Evolutionary conservation across 2,113 vertebrate genomes (phyloP).

Genomic region (Potamarius usumacintae): DNA sequence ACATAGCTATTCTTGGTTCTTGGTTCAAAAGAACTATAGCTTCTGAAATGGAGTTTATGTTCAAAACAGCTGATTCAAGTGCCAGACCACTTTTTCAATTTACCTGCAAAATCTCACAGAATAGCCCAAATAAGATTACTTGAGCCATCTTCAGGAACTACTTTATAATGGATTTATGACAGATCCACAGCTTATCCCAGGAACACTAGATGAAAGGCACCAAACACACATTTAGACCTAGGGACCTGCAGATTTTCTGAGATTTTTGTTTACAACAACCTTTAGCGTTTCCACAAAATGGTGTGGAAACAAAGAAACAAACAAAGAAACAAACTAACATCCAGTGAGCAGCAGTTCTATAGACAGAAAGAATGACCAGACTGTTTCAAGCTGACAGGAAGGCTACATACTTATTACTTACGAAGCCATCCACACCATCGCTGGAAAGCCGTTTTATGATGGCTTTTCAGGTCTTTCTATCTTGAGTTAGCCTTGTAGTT

Average conservation of each 20-base stretch:
- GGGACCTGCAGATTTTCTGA: not conserved
- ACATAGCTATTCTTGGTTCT: not conserved
- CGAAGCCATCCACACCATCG: too few relatives aligned
- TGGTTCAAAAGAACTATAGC: not conserved
- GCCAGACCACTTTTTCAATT: not conserved
- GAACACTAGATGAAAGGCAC: not conserved
- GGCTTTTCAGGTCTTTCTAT: too few relatives aligned
- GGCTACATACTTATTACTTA: not conserved
- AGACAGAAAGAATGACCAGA: not conserved
- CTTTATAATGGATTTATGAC: not conserved
- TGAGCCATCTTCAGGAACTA: not conserved
- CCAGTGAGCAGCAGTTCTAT: not conserved
- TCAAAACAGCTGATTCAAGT: not conserved
- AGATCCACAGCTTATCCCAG: not conserved
- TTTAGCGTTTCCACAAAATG: not conserved
- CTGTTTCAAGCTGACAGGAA: not conserved
- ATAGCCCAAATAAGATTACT: not conserved
- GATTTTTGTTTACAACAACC: not conserved
- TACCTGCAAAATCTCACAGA: not conserved
- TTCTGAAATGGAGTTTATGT: conserved; percentile 1
- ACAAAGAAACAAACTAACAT: not conserved
- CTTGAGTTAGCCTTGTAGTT: too few relatives aligned
- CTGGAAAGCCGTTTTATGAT: too few relatives aligned
- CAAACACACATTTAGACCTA: not conserved
- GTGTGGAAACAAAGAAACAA: not conserved